phyloP scores from a whole-genome alignment of 2,113 vertebrate genomes.

The Burhinus bistriatus region DNA sequence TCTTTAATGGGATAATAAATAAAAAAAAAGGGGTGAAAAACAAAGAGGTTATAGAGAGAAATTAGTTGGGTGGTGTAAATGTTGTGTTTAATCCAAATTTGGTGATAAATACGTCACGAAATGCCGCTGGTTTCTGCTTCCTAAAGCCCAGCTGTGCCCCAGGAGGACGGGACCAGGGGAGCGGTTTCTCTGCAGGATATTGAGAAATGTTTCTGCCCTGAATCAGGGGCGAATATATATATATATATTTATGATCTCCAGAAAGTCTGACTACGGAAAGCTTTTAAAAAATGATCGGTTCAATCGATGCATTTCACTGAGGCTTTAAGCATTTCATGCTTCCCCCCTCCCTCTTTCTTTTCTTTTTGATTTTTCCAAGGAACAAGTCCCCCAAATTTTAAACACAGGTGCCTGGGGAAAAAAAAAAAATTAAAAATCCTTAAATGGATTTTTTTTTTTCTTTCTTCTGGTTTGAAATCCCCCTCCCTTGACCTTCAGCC shows the following conservation, averaged over 20 bases:
- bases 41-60: not conserved
- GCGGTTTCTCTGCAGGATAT: not conserved
- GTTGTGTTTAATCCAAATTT: not conserved
- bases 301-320: not conserved
- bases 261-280: not conserved
- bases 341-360: not conserved
- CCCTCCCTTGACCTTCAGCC: not conserved
- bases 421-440: not conserved
- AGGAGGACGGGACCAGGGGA: not conserved
- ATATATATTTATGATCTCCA: not conserved
- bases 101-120: fast-evolving
- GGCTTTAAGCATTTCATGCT: not conserved
- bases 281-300: fast-evolving
- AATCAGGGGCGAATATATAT: not conserved
- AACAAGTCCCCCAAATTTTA: not conserved
- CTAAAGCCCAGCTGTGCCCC: not conserved
- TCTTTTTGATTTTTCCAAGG: not conserved
- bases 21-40: not conserved
- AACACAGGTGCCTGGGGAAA: not conserved
- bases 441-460: not conserved
- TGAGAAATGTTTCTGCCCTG: not conserved
- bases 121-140: not conserved
- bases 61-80: not conserved
- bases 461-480: not conserved
- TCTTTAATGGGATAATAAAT: not conserved